phyloP scores from a whole-genome alignment of 2,888 invertebrate genomes.

The Alsophila aescularia region DNA sequence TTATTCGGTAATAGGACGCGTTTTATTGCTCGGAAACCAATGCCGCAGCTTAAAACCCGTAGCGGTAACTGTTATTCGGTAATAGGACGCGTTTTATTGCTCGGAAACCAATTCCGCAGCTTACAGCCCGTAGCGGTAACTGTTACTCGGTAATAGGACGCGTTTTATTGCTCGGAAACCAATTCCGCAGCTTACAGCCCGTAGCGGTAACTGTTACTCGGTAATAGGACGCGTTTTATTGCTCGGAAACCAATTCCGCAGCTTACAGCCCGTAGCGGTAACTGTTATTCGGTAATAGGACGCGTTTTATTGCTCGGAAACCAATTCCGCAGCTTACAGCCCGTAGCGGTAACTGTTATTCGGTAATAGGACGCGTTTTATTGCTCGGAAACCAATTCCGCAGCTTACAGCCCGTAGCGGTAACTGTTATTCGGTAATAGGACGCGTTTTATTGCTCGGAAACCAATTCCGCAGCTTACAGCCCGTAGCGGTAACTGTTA shows the following conservation, averaged over 20 bases:
- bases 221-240: slow-evolving; percentile 19
- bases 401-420: slow-evolving; percentile 12
- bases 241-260: slow-evolving; percentile 4
- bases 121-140: slow-evolving; percentile 18
- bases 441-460: slow-evolving; percentile 13
- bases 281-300: slow-evolving; percentile 24
- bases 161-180: slow-evolving; percentile 14
- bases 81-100: slow-evolving; percentile 18
- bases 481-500: slow-evolving; percentile 24
- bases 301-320: slow-evolving; percentile 14
- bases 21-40: slow-evolving; percentile 15
- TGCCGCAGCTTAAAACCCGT: slow-evolving; percentile 5
- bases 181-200: slow-evolving; percentile 2
- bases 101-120: slow-evolving; percentile 5
- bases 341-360: slow-evolving; percentile 26
- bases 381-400: slow-evolving; percentile 10
- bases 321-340: slow-evolving; percentile 3
- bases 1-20: slow-evolving; percentile 20
- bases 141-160: slow-evolving; percentile 22
- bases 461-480: slow-evolving; percentile 6
- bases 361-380: slow-evolving; percentile 16
- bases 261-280: slow-evolving; percentile 15
- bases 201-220: slow-evolving; percentile 25
- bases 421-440: slow-evolving; percentile 25
- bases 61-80: slow-evolving; percentile 26